Conservation (phyloP, 2,888 invertebrate species). For the Tetropium fuscum region DNA sequence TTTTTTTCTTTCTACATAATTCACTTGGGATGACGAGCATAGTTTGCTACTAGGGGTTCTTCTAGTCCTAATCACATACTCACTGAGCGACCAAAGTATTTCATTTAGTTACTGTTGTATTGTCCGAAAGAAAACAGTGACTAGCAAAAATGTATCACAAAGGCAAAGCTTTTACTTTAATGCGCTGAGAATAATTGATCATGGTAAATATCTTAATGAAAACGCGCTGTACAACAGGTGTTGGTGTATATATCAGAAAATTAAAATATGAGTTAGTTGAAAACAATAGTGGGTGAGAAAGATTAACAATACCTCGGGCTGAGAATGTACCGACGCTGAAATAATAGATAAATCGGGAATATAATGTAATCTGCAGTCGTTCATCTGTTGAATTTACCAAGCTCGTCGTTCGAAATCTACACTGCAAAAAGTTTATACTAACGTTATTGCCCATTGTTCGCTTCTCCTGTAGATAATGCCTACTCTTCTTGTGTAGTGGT, state of each 20-base stretch:
- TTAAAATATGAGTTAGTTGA: conserved; percentile 59
- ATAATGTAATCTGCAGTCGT: conserved; percentile 59
- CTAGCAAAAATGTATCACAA: too few relatives aligned
- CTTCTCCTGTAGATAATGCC: conserved; percentile 20
- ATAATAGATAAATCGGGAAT: conserved; percentile 59
- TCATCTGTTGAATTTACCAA: conserved; percentile 58
- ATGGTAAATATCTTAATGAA: conserved; percentile 28
- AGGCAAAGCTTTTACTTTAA: too few relatives aligned
- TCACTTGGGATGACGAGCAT: too few relatives aligned
- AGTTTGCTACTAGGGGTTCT: too few relatives aligned
- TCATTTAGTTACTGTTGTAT: too few relatives aligned
- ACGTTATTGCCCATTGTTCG: conserved; percentile 25
- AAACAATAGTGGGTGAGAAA: conserved; percentile 60
- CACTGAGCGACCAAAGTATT: too few relatives aligned
- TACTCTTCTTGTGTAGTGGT: conserved; percentile 12
- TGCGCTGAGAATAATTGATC: conserved; percentile 24
- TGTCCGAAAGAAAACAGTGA: too few relatives aligned
- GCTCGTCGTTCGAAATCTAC: conserved; percentile 57
- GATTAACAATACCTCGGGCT: conserved; percentile 58
- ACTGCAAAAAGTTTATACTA: conserved; percentile 51
- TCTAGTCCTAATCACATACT: too few relatives aligned
- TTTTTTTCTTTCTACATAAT: too few relatives aligned
- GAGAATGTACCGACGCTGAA: conserved; percentile 56
- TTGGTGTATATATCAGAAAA: conserved; percentile 54
- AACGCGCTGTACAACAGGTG: conserved; percentile 30